Conservation (phyloP, 2,113 vertebrate species). For the Aramus guarauna region DNA sequence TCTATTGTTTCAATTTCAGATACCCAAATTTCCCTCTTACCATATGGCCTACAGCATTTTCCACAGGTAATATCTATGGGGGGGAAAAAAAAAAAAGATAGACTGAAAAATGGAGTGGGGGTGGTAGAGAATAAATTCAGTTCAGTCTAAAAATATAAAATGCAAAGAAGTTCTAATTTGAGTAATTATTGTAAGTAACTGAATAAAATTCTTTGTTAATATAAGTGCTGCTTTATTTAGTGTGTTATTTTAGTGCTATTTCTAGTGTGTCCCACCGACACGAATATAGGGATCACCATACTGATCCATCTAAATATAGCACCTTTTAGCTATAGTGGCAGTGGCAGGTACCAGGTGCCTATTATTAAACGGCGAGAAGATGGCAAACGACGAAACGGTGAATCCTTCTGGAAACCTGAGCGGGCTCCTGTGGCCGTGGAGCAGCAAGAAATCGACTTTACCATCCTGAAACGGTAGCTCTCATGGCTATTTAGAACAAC, state of each 20-base stretch:
- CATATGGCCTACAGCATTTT: background rate
- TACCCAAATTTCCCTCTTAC: background rate
- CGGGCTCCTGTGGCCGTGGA: background rate
- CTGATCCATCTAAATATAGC: background rate
- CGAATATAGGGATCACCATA: background rate
- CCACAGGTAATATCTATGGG: background rate
- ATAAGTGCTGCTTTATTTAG: background rate
- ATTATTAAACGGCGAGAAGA: background rate
- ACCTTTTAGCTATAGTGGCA: background rate
- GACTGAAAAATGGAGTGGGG: background rate
- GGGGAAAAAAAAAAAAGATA: fast-evolving
- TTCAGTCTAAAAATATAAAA: background rate
- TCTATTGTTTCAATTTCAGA: background rate
- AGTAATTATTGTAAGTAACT: background rate
- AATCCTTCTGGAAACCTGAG: background rate
- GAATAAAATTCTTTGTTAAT: background rate
- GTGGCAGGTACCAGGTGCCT: background rate
- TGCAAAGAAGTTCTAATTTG: background rate
- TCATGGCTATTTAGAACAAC: background rate
- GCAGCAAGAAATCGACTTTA: background rate
- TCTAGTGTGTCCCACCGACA: background rate
- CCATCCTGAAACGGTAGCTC: background rate
- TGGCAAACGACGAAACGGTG: background rate
- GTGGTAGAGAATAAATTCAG: background rate
- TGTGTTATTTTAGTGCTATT: background rate